Conservation (phyloP, 1,140 invertebrate genomes). For the Drosophila subobscura region DNA sequence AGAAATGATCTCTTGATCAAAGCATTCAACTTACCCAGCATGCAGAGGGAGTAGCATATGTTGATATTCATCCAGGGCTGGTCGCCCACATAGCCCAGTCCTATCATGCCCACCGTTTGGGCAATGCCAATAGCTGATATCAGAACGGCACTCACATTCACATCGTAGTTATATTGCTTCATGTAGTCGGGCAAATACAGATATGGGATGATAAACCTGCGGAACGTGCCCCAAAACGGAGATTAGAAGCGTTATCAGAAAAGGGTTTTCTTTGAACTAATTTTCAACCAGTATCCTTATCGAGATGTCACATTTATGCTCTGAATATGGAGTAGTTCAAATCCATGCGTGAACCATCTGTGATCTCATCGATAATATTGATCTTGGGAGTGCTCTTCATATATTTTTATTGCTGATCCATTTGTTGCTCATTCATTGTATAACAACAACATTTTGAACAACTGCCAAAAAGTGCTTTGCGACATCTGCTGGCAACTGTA, state of each 20-base stretch:
- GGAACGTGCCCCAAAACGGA: constrained; percentile 13
- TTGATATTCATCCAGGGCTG: constrained; percentile 92
- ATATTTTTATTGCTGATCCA: background rate
- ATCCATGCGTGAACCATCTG: constrained; percentile 1
- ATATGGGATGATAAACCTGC: constrained; percentile 93
- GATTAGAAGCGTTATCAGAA: constrained; percentile 17
- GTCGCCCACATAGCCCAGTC: constrained; percentile 95
- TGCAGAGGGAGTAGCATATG: constrained; percentile 91
- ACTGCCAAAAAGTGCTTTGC: constrained; percentile 47
- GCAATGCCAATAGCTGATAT: constrained; percentile 93
- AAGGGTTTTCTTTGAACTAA: constrained; percentile 13
- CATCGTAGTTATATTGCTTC: constrained; percentile 86
- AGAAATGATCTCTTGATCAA: background rate
- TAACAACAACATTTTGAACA: constrained; percentile 33
- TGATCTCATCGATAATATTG: background rate
- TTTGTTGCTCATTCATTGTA: background rate
- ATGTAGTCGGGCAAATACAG: constrained; percentile 92
- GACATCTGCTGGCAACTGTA: constrained; percentile 36
- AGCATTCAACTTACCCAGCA: constrained; percentile 84
- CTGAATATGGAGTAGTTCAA: constrained; percentile 1
- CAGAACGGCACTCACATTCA: constrained; percentile 89
- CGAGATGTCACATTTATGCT: constrained; percentile 9
- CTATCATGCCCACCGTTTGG: constrained; percentile 95
- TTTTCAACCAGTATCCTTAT: constrained; percentile 37
- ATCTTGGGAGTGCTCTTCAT: background rate